A percentile compares a stretch with the other conserved stretches of the same genome.
Conservation (phyloP, 2,888 invertebrate species). For the Ptycholaimellus sp. region DNA sequence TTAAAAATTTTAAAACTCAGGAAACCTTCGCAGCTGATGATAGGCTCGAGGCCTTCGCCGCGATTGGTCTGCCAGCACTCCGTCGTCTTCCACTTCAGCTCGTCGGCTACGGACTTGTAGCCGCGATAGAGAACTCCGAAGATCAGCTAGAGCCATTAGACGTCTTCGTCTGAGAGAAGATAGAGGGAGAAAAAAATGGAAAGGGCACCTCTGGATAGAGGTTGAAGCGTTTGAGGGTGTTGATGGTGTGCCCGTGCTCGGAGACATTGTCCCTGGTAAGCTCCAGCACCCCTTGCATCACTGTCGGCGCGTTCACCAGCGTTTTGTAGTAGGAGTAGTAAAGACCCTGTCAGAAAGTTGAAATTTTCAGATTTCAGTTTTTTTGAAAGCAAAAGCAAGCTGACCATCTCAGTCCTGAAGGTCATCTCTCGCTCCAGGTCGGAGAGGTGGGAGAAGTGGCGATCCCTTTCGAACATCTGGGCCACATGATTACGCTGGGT, state of each 20-base stretch:
- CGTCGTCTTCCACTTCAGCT: slow-evolving; percentile 28
- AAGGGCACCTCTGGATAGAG: slow-evolving; percentile 51
- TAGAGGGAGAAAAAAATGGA: neutral
- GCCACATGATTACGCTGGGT: slow-evolving; percentile 38
- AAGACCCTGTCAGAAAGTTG: slow-evolving; percentile 43
- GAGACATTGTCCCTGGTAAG: slow-evolving; percentile 47
- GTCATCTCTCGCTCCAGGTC: slow-evolving; percentile 60
- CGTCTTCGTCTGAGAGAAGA: neutral
- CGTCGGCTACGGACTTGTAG: slow-evolving; percentile 29
- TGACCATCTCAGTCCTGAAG: slow-evolving; percentile 57
- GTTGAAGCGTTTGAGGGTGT: slow-evolving; percentile 55
- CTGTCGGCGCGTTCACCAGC: slow-evolving; percentile 42
- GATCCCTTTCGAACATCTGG: slow-evolving; percentile 52
- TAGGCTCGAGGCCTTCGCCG: slow-evolving; percentile 38
- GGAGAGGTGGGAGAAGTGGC: slow-evolving; percentile 57
- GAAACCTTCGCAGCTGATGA: slow-evolving; percentile 49
- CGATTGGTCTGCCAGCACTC: slow-evolving; percentile 38
- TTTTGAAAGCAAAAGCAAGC: slow-evolving; percentile 5
- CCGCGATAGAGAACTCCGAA: slow-evolving; percentile 35
- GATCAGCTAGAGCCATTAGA: slow-evolving; percentile 25
- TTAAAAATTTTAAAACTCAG: neutral
- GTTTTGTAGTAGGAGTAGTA: slow-evolving; percentile 70
- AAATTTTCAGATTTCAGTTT: neutral
- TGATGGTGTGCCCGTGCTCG: slow-evolving; percentile 54
- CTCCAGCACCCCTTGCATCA: slow-evolving; percentile 39